Base-by-base conservation (phyloP, 2,113 vertebrate genomes). In the Lepus americanus region DNA sequence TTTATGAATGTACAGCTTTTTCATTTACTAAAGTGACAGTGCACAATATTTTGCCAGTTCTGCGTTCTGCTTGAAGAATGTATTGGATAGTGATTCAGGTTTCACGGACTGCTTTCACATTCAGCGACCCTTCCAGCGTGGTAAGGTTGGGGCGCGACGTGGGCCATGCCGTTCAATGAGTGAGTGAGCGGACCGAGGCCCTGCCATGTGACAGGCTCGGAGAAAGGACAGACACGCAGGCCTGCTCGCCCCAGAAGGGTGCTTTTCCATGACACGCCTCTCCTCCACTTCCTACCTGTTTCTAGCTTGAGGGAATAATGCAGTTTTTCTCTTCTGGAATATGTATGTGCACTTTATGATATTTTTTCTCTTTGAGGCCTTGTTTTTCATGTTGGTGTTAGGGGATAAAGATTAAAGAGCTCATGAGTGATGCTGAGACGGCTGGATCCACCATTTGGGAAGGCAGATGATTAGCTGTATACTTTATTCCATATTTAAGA, bases 1-100 rank as follows among this genome's bases (percentile, higher is more conserved):
- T 96, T 89, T 87, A 29, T 70, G 76, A 90, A 36, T 76, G 0
- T 84, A 14, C 29, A 87, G 9, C 23, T 12, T 70, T 95, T 80
- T 87, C 64, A 27, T 72, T 77, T 92, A 72, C 31, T 77, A 74
- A 67, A 10, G 12, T 63, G 72, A 12, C 17, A 31, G 5, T 80
- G 63, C 33, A 59, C 5, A 67, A 69, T 79, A 33, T 69, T 96
- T 88, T 74, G 61, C 23, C 39, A 82, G 80, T 78, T 78, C 9
- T 63, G 5, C 39, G 67, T 85, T 78, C 63, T 92, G 51, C 17
- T 90, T 90, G 55, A 61, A 92, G 79, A 44, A 12, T 20, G 20
- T 72, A 81, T 9, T 39, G 10, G 33, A 29, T 36, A 67, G 36
- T 84, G 29, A 72, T 86, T 89, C 79, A 87, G 64, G 92, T 90